phyloP scores from a whole-genome alignment of 92 coral and sea anemone genomes.

The Bergia puertoricense region DNA sequence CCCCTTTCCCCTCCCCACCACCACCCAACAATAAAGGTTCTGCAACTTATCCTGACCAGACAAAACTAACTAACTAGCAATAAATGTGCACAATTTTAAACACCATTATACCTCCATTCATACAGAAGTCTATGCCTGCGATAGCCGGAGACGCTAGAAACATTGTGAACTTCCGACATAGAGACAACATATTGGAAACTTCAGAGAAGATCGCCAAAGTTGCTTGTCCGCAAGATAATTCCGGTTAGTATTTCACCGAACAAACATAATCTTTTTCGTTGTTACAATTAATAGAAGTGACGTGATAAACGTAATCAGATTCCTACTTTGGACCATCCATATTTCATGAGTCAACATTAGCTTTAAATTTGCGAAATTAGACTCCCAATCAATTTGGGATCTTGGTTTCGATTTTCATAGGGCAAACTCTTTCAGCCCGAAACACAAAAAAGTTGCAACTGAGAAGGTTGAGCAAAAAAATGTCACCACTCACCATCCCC shows the following conservation, averaged over 20 bases:
- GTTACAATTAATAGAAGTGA: too few species aligned
- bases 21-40: not conserved
- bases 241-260: not conserved
- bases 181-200: constrained; percentile 4
- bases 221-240: not conserved
- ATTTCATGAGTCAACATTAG: too few species aligned
- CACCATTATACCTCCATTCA: not conserved
- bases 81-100: not conserved
- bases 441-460: too few species aligned
- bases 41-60: not conserved
- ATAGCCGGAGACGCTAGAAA: constrained; percentile 8
- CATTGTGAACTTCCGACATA: not conserved
- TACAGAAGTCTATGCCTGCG: not conserved
- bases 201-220: constrained; percentile 20
- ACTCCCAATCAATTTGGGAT: too few species aligned
- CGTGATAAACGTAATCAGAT: too few species aligned
- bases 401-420: too few species aligned
- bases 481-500: too few species aligned
- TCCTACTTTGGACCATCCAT: too few species aligned
- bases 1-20: not conserved
- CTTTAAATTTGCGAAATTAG: too few species aligned
- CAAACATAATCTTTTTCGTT: not conserved
- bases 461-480: too few species aligned
- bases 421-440: too few species aligned
- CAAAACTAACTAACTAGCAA: not conserved